A percentile compares a stretch with the other conserved stretches of the same genome.
Conservation (phyloP, 2,113 vertebrate species). For the Callithrix jacchus region DNA sequence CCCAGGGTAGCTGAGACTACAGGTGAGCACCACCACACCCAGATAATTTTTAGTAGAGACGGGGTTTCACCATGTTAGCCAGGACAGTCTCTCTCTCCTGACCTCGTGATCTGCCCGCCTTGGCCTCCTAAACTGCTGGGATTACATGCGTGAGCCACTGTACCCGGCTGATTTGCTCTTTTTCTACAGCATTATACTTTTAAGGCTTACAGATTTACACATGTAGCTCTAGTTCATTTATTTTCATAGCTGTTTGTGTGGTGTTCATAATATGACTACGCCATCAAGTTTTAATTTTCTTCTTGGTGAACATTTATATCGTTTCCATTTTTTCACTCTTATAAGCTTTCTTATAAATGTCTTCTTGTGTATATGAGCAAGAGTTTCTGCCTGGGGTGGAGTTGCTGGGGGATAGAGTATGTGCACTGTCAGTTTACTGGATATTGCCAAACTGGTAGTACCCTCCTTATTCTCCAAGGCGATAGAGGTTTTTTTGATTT, state of each 20-base stretch:
- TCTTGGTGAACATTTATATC: not conserved
- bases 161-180: not conserved
- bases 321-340: not conserved
- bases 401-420: not conserved
- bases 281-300: slow-evolving; percentile 45
- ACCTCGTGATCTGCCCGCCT: too few relatives aligned
- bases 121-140: too few relatives aligned
- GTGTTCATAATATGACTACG: slow-evolving; percentile 6
- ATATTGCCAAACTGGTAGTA: not conserved
- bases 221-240: not conserved
- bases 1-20: too few relatives aligned
- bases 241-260: slow-evolving; percentile 17
- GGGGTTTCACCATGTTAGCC: too few relatives aligned
- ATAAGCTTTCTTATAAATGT: not conserved
- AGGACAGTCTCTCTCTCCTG: too few relatives aligned
- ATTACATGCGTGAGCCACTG: too few relatives aligned
- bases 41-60: too few relatives aligned
- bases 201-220: slow-evolving; percentile 7
- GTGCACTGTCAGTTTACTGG: not conserved
- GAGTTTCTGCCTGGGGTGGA: not conserved
- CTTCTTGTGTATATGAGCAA: not conserved
- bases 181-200: not conserved
- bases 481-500: not conserved
- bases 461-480: not conserved
- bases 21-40: too few relatives aligned